These are phyloP conservation scores for Tachyglossus aculeatus DNA, from an alignment of 2,797 vertebrate species.

Conservation along the genomic window DNA sequence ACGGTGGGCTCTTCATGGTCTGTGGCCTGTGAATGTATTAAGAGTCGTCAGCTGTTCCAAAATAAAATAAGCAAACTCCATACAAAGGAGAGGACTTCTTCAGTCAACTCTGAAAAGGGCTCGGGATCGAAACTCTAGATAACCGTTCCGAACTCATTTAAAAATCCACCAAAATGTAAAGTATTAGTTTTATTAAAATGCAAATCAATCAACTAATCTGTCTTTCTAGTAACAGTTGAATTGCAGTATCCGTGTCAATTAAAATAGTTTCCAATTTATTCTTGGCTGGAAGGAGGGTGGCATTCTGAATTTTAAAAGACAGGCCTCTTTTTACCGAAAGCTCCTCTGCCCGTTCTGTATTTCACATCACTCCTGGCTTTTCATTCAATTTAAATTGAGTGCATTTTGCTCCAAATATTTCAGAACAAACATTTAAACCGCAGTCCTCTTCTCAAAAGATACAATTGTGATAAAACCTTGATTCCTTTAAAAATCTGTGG, in stretches of 20 bases:
- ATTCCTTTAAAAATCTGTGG: neutral
- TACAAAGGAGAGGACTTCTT: slow-evolving; percentile 37
- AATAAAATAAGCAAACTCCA: slow-evolving; percentile 41
- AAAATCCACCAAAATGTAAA: slow-evolving; percentile 64
- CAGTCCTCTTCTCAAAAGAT: neutral
- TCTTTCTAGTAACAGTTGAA: slow-evolving; percentile 65
- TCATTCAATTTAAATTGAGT: slow-evolving; percentile 43
- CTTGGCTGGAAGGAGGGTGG: slow-evolving; percentile 59
- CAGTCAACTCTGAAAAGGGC: slow-evolving; percentile 39
- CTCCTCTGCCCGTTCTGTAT: neutral
- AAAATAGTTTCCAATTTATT: slow-evolving; percentile 69
- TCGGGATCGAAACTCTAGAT: slow-evolving; percentile 33
- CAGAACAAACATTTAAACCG: slow-evolving; percentile 8
- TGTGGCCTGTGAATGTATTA: neutral
- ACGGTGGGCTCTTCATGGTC: neutral
- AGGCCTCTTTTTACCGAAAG: slow-evolving; percentile 29
- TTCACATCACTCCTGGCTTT: slow-evolving; percentile 24
- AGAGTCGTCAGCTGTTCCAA: slow-evolving; percentile 5
- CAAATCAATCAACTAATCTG: slow-evolving; percentile 69
- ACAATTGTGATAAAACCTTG: neutral
- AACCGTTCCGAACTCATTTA: slow-evolving; percentile 56
- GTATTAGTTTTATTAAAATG: slow-evolving; percentile 71
- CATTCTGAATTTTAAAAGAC: slow-evolving; percentile 61
- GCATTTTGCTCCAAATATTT: slow-evolving; percentile 20
- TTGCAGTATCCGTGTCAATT: slow-evolving; percentile 66